Percentiles rank a stretch among this genome's conserved stretches.
phyloP scores from a whole-genome alignment of 1,140 invertebrate genomes.

The Fopius arisanus region DNA sequence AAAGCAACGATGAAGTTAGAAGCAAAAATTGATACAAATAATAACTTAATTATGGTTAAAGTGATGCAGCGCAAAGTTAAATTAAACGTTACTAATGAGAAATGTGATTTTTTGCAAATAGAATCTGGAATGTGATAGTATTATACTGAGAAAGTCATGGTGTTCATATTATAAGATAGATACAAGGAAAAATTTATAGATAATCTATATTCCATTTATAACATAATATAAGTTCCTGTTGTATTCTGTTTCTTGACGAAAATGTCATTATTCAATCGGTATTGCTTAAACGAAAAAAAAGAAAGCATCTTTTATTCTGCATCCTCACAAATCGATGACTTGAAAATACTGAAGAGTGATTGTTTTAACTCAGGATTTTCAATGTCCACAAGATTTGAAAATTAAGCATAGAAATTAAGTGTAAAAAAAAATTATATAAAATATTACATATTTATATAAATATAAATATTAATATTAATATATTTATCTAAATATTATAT shows the following conservation, averaged over 20 bases:
- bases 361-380: too few relatives aligned
- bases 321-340: too few relatives aligned
- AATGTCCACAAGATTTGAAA: not conserved
- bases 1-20: not conserved
- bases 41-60: not conserved
- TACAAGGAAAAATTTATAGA: not conserved
- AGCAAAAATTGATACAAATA: not conserved
- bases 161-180: not conserved
- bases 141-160: not conserved
- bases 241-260: not conserved
- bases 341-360: too few relatives aligned
- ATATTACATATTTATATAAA: too few relatives aligned
- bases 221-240: not conserved
- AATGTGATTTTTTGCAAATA: not conserved
- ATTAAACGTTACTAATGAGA: not conserved
- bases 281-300: too few relatives aligned
- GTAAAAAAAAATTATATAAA: too few relatives aligned
- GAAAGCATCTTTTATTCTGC: too few relatives aligned
- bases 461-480: too few relatives aligned
- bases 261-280: not conserved
- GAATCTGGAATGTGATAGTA: not conserved
- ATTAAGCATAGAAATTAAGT: not conserved
- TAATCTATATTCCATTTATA: not conserved
- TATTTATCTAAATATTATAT: too few relatives aligned
- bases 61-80: not conserved